Conservation (phyloP, 2,113 vertebrate species). For the Bos javanicus region DNA sequence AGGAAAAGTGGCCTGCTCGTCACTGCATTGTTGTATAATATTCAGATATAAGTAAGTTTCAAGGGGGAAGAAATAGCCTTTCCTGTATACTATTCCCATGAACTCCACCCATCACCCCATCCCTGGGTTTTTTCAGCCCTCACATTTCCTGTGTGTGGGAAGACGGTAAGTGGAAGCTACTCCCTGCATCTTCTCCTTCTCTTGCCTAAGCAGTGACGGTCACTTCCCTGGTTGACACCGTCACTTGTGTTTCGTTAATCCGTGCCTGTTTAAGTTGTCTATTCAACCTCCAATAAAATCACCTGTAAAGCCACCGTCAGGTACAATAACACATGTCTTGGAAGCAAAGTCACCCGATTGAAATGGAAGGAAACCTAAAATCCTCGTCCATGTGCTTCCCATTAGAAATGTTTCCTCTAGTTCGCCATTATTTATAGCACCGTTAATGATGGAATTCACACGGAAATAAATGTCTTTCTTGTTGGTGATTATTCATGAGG, state of each 20-base stretch:
- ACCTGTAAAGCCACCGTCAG: constrained; percentile 32
- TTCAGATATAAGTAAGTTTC: not conserved
- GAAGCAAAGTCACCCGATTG: not conserved
- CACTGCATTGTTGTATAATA: accelerated
- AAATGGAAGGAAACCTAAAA: constrained; percentile 40
- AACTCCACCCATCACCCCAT: accelerated
- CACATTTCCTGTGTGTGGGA: not conserved
- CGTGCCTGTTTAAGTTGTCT: not conserved
- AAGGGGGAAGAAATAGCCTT: not conserved
- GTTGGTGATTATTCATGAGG: constrained; percentile 27
- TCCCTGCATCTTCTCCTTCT: not conserved
- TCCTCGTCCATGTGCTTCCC: constrained; percentile 28
- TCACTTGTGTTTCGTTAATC: not conserved
- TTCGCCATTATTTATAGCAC: constrained; percentile 35
- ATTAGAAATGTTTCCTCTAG: constrained; percentile 44
- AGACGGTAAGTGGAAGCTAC: not conserved
- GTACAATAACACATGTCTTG: not conserved
- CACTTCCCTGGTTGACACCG: not conserved
- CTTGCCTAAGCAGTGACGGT: not conserved
- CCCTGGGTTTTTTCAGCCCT: not conserved
- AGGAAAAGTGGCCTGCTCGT: not conserved
- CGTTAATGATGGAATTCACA: constrained; percentile 40
- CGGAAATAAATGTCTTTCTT: constrained; percentile 45
- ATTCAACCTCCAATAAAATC: constrained; percentile 40
- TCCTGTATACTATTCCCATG: not conserved